A percentile compares a stretch with the other conserved stretches of the same genome.
Evolutionary conservation across 2,113 vertebrate species (phyloP).

Genomic region (Larimichthys crocea): DNA sequence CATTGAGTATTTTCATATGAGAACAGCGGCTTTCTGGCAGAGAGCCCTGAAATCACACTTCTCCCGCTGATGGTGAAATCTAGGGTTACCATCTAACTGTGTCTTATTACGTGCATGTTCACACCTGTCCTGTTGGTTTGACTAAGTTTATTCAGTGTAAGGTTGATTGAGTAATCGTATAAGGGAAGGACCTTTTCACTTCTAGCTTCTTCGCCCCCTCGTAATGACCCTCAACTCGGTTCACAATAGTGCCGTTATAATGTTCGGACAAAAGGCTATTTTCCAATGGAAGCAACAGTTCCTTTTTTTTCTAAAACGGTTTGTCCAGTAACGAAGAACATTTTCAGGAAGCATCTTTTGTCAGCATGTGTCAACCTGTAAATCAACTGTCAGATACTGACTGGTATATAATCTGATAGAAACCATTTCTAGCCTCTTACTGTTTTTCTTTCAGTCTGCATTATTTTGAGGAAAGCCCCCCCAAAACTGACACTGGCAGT

Average conservation of each 20-base stretch:
- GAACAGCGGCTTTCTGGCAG: no score
- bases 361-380: neutral
- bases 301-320: neutral
- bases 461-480: neutral
- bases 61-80: no score
- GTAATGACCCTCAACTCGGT: neutral
- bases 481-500: no score
- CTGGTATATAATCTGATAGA: neutral
- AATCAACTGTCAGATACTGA: neutral
- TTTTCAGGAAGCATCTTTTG: neutral
- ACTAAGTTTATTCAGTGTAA: neutral
- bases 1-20: no score
- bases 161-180: neutral
- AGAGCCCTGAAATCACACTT: no score
- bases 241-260: slow-evolving; percentile 23
- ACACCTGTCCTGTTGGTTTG: neutral
- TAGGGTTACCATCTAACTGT: neutral
- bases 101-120: neutral
- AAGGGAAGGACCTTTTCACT: neutral
- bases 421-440: neutral
- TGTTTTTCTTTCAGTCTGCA: neutral
- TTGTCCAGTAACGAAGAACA: neutral
- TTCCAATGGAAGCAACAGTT: slow-evolving; percentile 12
- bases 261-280: neutral
- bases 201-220: neutral